Percentiles rank a stretch among this genome's conserved stretches.
Conservation (phyloP, 2,113 vertebrate species). For the Bos javanicus region DNA sequence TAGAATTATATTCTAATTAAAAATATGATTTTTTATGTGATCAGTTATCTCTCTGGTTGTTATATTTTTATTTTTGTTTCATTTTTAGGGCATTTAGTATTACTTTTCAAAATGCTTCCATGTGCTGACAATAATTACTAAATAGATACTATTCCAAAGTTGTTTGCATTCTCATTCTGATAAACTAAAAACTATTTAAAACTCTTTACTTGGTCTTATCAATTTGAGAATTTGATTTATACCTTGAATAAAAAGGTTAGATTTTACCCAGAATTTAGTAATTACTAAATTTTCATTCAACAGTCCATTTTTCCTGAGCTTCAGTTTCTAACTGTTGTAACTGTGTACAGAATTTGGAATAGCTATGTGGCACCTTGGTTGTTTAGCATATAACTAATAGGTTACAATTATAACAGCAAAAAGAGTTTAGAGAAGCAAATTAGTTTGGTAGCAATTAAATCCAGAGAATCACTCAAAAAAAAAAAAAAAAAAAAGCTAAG, state of each 20-base stretch:
- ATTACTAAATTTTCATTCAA: constrained; percentile 62
- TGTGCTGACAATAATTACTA: neutral
- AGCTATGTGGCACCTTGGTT: neutral
- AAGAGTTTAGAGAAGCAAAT: constrained; percentile 48
- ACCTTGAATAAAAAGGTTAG: neutral
- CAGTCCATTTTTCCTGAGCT: constrained; percentile 35
- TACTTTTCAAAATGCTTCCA: neutral
- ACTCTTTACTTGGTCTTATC: neutral
- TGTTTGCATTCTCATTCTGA: neutral
- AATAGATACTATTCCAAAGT: neutral
- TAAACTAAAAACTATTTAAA: neutral
- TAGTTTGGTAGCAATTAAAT: constrained; percentile 47
- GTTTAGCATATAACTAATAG: constrained; percentile 23
- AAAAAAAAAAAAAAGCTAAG: constrained; percentile 39
- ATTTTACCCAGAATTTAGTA: constrained; percentile 63
- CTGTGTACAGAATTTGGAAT: constrained; percentile 33
- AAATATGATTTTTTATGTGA: neutral
- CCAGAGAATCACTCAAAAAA: constrained; percentile 32
- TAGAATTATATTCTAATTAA: neutral
- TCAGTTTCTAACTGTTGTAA: constrained; percentile 35
- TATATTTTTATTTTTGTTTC: neutral
- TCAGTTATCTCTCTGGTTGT: neutral
- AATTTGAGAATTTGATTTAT: neutral
- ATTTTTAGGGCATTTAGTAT: neutral
- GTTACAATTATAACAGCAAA: constrained; percentile 52